Percentiles rank a stretch among this genome's conserved stretches.
These are phyloP conservation scores for Enoplolaimus lenunculus DNA, from an alignment of 2,888 invertebrate genomes.

Conservation along the genomic window DNA sequence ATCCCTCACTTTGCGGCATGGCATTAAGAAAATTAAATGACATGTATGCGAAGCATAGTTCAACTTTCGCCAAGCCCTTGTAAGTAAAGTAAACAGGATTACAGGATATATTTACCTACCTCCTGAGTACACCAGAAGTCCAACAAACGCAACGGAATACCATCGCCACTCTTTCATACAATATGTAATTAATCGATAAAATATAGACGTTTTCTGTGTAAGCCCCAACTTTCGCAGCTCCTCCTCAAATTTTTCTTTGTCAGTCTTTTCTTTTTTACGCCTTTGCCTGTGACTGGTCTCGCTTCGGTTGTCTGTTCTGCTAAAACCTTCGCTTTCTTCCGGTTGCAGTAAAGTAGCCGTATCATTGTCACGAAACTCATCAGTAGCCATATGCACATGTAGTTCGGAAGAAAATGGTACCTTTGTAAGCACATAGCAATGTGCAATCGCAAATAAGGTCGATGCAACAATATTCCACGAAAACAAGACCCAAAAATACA, in stretches of 20 bases:
- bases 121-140: background rate
- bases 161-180: background rate
- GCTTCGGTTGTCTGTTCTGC: background rate
- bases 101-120: background rate
- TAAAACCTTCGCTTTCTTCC: background rate
- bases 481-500: background rate
- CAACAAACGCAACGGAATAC: background rate
- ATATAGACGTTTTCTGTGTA: background rate
- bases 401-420: background rate
- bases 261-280: background rate
- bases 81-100: too few relatives aligned
- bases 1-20: too few relatives aligned
- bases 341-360: background rate
- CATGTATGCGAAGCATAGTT: too few relatives aligned
- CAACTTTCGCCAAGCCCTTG: too few relatives aligned
- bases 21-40: too few relatives aligned
- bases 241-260: background rate
- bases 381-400: background rate
- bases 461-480: background rate
- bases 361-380: background rate
- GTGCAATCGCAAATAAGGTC: background rate
- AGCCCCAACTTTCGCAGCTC: background rate
- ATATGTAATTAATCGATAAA: background rate
- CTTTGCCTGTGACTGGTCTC: too few relatives aligned
- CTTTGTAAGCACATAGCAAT: background rate